These are phyloP conservation scores for Pelecanoides urinatrix DNA, from an alignment of 2,113 vertebrate species.

Conservation along the genomic window DNA sequence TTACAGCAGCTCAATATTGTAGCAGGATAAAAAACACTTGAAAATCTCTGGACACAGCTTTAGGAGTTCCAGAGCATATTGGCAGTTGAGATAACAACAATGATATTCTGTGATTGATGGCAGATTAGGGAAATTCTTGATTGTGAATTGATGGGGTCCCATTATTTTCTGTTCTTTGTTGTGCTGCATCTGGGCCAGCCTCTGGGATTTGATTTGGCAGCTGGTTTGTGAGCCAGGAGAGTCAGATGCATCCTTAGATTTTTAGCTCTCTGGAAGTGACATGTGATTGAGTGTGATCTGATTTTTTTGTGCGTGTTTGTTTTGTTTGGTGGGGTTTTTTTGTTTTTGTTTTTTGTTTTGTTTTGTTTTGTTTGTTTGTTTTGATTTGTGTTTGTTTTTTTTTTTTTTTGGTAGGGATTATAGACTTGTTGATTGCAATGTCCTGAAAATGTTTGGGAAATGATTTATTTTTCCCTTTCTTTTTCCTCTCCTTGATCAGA, in stretches of 20 bases:
- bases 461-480: background rate
- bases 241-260: background rate
- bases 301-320: background rate
- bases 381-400: background rate
- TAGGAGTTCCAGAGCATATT: background rate
- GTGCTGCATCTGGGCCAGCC: background rate
- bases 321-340: too few species aligned
- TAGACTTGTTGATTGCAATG: background rate
- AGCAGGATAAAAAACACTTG: constrained; percentile 1
- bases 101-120: background rate
- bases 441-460: background rate
- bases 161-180: background rate
- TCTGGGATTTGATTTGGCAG: constrained; percentile 3
- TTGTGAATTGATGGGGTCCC: background rate
- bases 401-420: background rate
- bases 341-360: too few species aligned
- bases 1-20: background rate
- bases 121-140: constrained; percentile 19
- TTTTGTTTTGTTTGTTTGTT: too few species aligned
- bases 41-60: constrained; percentile 18
- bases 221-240: constrained; percentile 12
- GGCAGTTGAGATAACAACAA: background rate
- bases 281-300: background rate
- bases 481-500: background rate
- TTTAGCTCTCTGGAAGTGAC: background rate